Evolutionary conservation across 2,888 invertebrate genomes (phyloP).

Genomic region (Sisyra terminalis): DNA sequence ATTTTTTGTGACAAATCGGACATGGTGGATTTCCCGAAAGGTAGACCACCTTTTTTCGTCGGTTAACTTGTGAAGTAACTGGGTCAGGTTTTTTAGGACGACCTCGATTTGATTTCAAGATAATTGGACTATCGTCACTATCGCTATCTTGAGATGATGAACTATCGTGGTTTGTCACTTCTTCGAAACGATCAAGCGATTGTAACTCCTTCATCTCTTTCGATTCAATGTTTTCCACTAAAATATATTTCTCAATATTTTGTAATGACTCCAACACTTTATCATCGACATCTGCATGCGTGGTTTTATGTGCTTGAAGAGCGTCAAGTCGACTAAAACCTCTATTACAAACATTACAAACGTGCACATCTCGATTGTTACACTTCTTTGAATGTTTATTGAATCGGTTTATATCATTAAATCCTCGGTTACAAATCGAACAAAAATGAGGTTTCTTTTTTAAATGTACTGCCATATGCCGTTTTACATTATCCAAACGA

Average conservation of each 20-base stretch:
- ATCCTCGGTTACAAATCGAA: slow-evolving; percentile 24
- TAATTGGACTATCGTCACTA: neutral
- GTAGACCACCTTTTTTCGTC: neutral
- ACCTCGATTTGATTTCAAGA: slow-evolving; percentile 2
- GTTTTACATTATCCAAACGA: slow-evolving; percentile 24
- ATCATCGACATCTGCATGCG: slow-evolving; percentile 2
- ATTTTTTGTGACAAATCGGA: slow-evolving; percentile 27
- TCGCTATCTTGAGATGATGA: neutral
- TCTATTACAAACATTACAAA: slow-evolving; percentile 6
- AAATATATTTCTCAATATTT: slow-evolving; percentile 7
- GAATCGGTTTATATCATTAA: slow-evolving; percentile 25
- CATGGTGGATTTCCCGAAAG: slow-evolving; percentile 18
- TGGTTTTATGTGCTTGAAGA: slow-evolving; percentile 5
- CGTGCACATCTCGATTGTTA: slow-evolving; percentile 19
- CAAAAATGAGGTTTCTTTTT: slow-evolving; percentile 26
- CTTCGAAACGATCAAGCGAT: slow-evolving; percentile 2
- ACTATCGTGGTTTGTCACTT: neutral
- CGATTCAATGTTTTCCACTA: slow-evolving; percentile 5
- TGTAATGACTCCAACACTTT: slow-evolving; percentile 6
- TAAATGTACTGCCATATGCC: slow-evolving; percentile 25
- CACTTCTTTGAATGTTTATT: slow-evolving; percentile 23
- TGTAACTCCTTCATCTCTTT: neutral
- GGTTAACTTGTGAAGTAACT: neutral
- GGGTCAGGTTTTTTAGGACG: slow-evolving; percentile 1
- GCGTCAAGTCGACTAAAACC: slow-evolving; percentile 4